Evolutionary conservation across 2,113 vertebrate genomes (phyloP).

Genomic region (Cairina moschata): DNA sequence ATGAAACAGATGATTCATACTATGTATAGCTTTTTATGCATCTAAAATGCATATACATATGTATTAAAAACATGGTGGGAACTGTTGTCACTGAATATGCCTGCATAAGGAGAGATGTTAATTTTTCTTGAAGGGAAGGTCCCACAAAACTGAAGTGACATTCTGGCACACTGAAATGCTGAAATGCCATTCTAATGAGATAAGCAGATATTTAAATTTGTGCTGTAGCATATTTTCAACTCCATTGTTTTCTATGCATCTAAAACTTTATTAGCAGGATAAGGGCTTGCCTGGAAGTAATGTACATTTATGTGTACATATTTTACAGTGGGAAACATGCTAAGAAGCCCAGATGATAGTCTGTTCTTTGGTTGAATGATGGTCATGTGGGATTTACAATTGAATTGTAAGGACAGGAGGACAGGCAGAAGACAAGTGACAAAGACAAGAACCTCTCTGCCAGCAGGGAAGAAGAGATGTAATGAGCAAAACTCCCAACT

Average conservation of each 20-base stretch:
- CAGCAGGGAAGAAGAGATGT: slow-evolving; percentile 45
- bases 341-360: neutral
- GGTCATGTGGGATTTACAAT: slow-evolving; percentile 47
- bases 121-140: neutral
- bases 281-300: slow-evolving; percentile 21
- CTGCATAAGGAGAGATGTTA: neutral
- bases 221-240: neutral
- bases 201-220: slow-evolving; percentile 7
- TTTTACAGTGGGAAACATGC: slow-evolving; percentile 27
- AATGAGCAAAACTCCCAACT: slow-evolving; percentile 62
- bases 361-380: slow-evolving; percentile 50
- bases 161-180: neutral
- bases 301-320: slow-evolving; percentile 14
- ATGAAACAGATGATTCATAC: slow-evolving; percentile 46
- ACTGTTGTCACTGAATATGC: neutral
- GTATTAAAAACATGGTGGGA: slow-evolving; percentile 28
- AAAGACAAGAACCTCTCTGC: slow-evolving; percentile 43
- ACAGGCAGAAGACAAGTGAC: slow-evolving; percentile 58
- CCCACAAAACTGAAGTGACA: neutral
- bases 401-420: slow-evolving; percentile 62
- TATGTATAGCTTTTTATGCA: slow-evolving; percentile 4
- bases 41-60: slow-evolving; percentile 27
- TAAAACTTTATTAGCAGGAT: slow-evolving; percentile 39
- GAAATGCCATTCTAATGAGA: slow-evolving; percentile 25
- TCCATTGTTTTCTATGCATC: slow-evolving; percentile 26